phyloP scores from a whole-genome alignment of 2,797 vertebrate genomes.

The Eurystomus glaucurus region DNA sequence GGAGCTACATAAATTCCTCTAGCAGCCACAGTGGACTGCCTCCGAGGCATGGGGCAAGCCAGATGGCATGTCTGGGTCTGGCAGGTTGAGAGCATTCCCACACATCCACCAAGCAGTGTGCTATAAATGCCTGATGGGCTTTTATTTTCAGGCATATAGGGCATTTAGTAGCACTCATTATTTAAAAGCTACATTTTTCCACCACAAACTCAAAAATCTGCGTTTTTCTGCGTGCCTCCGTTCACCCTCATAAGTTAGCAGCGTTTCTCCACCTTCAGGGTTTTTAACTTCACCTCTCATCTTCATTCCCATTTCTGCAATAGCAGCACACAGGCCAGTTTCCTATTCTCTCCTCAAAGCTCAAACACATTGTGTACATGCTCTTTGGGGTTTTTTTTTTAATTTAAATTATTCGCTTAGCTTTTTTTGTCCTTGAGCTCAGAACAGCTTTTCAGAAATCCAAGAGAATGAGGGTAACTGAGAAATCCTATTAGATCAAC shows the following conservation, averaged over 20 bases:
- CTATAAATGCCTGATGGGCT: background rate
- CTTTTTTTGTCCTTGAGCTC: background rate
- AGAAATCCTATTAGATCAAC: rapidly evolving
- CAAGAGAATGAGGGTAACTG: background rate
- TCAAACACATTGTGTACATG: background rate
- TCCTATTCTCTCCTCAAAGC: background rate
- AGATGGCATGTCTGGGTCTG: rapidly evolving
- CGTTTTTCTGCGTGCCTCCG: background rate
- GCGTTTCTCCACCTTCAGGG: background rate
- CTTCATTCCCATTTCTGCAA: background rate
- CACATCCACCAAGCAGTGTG: rapidly evolving
- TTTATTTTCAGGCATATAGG: background rate
- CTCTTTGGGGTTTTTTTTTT: background rate
- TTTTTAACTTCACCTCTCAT: background rate
- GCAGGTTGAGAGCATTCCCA: background rate
- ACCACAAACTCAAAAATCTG: background rate
- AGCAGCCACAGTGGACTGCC: background rate
- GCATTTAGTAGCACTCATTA: background rate
- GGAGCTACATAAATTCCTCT: rapidly evolving
- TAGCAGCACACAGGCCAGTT: background rate
- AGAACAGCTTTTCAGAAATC: background rate
- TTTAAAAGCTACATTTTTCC: background rate
- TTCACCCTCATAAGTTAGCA: background rate
- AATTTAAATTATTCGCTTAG: background rate
- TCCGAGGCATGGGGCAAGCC: background rate